phyloP scores from a whole-genome alignment of 2,113 vertebrate species.

The Bungarus multicinctus region DNA sequence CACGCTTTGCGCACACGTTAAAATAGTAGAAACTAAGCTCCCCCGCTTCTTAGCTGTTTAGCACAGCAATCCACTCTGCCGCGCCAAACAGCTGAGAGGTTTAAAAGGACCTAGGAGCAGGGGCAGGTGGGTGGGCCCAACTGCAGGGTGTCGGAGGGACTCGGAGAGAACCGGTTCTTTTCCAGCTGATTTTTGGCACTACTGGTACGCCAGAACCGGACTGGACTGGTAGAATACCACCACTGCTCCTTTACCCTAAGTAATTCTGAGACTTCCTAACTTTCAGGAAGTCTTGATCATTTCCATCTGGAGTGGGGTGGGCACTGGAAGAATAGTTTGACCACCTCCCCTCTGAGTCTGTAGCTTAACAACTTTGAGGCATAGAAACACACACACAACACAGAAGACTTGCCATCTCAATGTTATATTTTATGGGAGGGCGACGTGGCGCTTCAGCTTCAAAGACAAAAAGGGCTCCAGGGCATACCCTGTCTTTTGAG shows the following conservation, averaged over 20 bases:
- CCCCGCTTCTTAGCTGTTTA: too few relatives aligned
- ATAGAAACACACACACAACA: not conserved
- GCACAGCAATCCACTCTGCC: too few relatives aligned
- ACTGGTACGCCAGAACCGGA: too few relatives aligned
- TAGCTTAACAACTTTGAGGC: not conserved
- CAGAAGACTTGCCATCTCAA: not conserved
- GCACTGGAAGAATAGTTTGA: not conserved
- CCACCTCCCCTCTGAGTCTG: not conserved
- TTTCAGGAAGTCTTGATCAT: not conserved
- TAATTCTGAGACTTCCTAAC: not conserved
- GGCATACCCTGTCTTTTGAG: not conserved
- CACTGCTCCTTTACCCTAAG: not conserved
- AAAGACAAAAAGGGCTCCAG: not conserved
- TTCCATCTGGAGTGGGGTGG: not conserved
- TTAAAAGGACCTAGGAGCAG: too few relatives aligned
- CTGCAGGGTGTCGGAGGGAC: too few relatives aligned
- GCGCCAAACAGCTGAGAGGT: too few relatives aligned
- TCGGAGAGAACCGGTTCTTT: too few relatives aligned
- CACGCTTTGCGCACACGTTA: too few relatives aligned
- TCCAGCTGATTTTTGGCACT: too few relatives aligned
- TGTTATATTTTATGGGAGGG: not conserved
- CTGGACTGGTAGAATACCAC: too few relatives aligned
- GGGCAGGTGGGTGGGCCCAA: too few relatives aligned
- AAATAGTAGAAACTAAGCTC: too few relatives aligned
- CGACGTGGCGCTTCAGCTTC: fast-evolving